Conservation (phyloP, 2,888 invertebrate species). For the Lottia gigantea region DNA sequence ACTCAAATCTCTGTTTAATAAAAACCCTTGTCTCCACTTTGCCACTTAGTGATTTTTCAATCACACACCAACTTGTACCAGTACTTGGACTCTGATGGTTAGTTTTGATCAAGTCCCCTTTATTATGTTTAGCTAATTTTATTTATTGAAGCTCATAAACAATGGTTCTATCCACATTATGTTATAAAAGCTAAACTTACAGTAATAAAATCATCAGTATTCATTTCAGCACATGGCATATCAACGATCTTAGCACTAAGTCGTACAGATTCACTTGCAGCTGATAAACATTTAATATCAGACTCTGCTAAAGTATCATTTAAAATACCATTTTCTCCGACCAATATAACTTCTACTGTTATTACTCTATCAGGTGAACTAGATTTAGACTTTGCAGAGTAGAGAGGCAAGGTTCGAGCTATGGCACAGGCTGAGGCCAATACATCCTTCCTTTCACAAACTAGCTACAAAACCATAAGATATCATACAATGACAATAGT, state of each 20-base stretch:
- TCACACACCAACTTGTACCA: no score
- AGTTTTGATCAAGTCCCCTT: no score
- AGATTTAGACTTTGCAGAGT: slow-evolving; percentile 72
- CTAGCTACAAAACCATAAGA: slow-evolving; percentile 70
- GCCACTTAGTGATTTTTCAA: no score
- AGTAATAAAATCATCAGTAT: slow-evolving; percentile 82
- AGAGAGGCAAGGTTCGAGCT: slow-evolving; percentile 83
- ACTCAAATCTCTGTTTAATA: no score
- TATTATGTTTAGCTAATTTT: no score
- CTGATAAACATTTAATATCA: slow-evolving; percentile 63
- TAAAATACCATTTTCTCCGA: slow-evolving; percentile 70
- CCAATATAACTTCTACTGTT: slow-evolving; percentile 70
- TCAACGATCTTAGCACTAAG: slow-evolving; percentile 86
- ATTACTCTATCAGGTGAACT: slow-evolving; percentile 43
- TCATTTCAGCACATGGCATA: slow-evolving; percentile 86
- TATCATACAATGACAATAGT: no score
- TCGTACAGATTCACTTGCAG: slow-evolving; percentile 71
- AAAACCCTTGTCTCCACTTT: no score
- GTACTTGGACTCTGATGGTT: no score
- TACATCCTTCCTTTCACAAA: slow-evolving; percentile 82
- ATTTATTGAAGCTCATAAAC: no score
- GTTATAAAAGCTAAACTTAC: slow-evolving; percentile 66
- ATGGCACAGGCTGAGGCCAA: slow-evolving; percentile 85
- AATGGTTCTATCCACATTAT: no score
- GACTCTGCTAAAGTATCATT: slow-evolving; percentile 44